phyloP scores from a whole-genome alignment of 2,888 invertebrate genomes.

The Tipula helvola region DNA sequence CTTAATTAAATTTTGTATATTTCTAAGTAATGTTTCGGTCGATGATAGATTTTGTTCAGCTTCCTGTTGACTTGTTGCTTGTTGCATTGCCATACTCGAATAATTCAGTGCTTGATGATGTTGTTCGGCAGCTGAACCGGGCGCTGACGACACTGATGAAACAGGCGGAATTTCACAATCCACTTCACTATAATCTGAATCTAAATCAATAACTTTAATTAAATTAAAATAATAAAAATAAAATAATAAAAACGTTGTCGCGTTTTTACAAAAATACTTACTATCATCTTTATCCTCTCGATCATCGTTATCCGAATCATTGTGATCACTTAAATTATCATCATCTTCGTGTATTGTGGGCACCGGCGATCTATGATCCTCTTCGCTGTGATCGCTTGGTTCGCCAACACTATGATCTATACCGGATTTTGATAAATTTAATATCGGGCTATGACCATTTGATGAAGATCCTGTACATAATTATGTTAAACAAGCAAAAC shows the following conservation, averaged over 20 bases:
- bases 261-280: constrained; percentile 26
- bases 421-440: constrained; percentile 83
- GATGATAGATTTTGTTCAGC: constrained; percentile 59
- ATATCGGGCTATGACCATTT: constrained; percentile 81
- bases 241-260: not conserved
- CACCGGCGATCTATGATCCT: constrained; percentile 34
- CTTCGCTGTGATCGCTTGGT: constrained; percentile 50
- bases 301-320: constrained; percentile 76
- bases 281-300: constrained; percentile 59
- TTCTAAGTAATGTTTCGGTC: constrained; percentile 85
- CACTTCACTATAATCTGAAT: constrained; percentile 57
- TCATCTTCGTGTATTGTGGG: constrained; percentile 60
- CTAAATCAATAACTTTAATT: constrained; percentile 8
- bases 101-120: constrained; percentile 64
- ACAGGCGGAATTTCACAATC: constrained; percentile 54
- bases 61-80: constrained; percentile 31
- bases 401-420: constrained; percentile 49
- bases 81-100: constrained; percentile 56
- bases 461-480: constrained; percentile 45
- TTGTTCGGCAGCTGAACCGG: constrained; percentile 36
- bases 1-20: constrained; percentile 90
- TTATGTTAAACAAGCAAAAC: not conserved
- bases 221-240: not conserved
- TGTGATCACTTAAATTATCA: constrained; percentile 69
- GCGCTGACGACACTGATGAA: constrained; percentile 43